Evolutionary conservation across 2,797 vertebrate species (phyloP).

Genomic region (Pantherophis vulpinus): DNA sequence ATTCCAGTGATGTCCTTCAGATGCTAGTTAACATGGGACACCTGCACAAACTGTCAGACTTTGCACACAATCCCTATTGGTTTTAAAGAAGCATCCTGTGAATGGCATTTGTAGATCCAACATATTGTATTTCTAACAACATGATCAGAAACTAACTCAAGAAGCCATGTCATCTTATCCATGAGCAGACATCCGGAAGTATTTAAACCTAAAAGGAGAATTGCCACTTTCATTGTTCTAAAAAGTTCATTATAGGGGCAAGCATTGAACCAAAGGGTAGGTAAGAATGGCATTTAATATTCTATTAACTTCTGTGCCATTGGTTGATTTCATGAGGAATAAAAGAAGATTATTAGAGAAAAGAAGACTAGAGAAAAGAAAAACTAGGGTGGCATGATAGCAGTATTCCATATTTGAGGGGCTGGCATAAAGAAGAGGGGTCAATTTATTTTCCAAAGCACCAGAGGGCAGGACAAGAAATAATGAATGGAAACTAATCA

Average conservation of each 20-base stretch:
- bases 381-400: background rate
- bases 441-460: background rate
- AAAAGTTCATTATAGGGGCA: background rate
- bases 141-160: background rate
- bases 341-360: background rate
- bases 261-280: background rate
- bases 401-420: background rate
- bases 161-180: background rate
- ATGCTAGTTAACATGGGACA: background rate
- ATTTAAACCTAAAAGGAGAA: background rate
- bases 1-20: background rate
- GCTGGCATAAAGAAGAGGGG: background rate
- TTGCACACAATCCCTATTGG: background rate
- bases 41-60: background rate
- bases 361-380: background rate
- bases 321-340: background rate
- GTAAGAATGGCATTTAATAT: background rate
- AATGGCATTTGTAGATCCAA: background rate
- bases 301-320: background rate
- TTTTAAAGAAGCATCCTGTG: background rate
- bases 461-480: background rate
- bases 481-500: background rate
- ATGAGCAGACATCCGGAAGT: background rate
- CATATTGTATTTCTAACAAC: background rate
- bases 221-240: background rate